Evolutionary conservation across 92 coral and sea anemone genomes (phyloP), one percentile per base, ranked within the genome.

Genomic region (Phymanthus crucifer): DNA sequence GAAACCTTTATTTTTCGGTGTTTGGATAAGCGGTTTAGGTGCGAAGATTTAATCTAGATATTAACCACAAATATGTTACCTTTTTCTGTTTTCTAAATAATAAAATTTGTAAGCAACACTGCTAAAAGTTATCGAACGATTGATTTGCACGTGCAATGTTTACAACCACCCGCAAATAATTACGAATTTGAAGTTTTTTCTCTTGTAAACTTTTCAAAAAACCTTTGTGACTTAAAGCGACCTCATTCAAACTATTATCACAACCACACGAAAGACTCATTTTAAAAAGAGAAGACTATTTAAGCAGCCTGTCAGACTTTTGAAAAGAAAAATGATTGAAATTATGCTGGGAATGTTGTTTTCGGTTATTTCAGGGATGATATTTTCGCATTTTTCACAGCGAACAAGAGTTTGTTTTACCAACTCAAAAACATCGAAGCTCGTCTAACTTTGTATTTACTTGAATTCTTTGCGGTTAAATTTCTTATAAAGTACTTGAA

Each of bases 141-240:
- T 61, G 68, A 13, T 11, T 27, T 61, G 13, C 32, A 61, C 36
- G 36, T 61, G 68, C 0, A 61, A 61, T 61, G 68, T 61, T 61
- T 61, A 61, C 4, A 61, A 61, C 68, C 68, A 61, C 68, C 68
- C 34, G 68, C 29, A 12, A 29, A 24, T 61, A 61, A 61, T 21
- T 61, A 61, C 68, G 29, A 29, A 7, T 17, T 61, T 61, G 68
- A 61, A 61, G 68, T 61, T 61, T 61, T 27, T 61, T 61, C 68
- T 61, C 68, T 61, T 61, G 36, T 61, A 26, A 26, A 27, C 68
- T 61, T 61, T 29, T 61, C 68, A 61, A 61, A 61, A n/a, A 24
- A 61, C 68, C 12, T 61, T 61, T 61, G 68, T 61, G 68, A 61
- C 5, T 29, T 61, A 34, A 61, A 61, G 68, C 68, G 68, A 61